Evolutionary conservation across 2,113 vertebrate genomes (phyloP), one percentile per base, ranked within the genome.

Genomic region (Antigone vipio): DNA sequence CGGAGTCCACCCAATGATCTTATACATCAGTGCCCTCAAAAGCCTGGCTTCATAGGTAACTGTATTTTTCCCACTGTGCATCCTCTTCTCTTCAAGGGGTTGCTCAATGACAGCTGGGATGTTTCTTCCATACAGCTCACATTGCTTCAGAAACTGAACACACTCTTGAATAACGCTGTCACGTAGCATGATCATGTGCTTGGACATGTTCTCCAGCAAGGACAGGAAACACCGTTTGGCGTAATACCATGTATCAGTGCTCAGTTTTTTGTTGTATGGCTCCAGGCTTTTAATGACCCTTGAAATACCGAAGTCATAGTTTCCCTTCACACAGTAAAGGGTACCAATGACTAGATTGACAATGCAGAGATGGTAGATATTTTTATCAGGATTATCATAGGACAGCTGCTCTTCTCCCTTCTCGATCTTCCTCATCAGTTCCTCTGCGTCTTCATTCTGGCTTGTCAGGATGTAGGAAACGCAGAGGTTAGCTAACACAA

Each of bases 341-440:
- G 99, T 99, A 76, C 99, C 99, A n/a, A 99, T 99, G 53, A 99
- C 99, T 76, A 99, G 97, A 97, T 99, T 99, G 89, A 99, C 99
- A 67, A 99, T 99, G 97, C 99, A 99, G 42, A 99, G 98, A 85
- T 99, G 99, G 95, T 99, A 99, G 50, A 98, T 98, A 79, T 99
- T 99, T 97, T 98, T 99, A 44, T 99, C 98, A 2, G 99, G 99
- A 58, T 99, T 97, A 9, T 98, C 98, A 27, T 99, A 99, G 22
- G 99, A 99, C 52, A 99, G 97, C 90, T 99, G 99, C 85, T 99
- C 99, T 91, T 99, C 99, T 79, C 99, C 99, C 83, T 99, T 99
- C 96, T 99, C 99, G 0, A 99, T 99, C 96, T 99, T 99, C 88
- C 98, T 99, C 99, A 99, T 99, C 96, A 99, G 95, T 85, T 99